Conservation (phyloP, 2,888 invertebrate species). For the Leptogaster cylindrica region DNA sequence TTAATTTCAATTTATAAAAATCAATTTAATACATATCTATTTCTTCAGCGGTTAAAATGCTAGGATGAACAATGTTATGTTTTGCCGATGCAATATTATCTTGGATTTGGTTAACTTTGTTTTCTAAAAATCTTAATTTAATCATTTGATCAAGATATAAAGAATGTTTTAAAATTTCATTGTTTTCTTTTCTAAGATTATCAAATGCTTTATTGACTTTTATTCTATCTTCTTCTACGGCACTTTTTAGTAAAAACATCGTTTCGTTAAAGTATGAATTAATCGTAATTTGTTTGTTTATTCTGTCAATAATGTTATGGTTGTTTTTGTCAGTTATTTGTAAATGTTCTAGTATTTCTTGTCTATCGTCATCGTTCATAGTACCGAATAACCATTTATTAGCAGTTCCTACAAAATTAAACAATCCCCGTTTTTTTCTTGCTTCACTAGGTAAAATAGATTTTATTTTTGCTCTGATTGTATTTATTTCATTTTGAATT, state of each 20-base stretch:
- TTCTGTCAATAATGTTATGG: slow-evolving; percentile 43
- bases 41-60: slow-evolving; percentile 43
- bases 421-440: slow-evolving; percentile 42
- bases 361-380: slow-evolving; percentile 41
- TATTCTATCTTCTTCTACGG: slow-evolving; percentile 42
- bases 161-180: slow-evolving; percentile 21
- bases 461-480: slow-evolving; percentile 43
- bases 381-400: slow-evolving; percentile 42
- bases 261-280: slow-evolving; percentile 45
- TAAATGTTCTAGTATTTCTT: slow-evolving; percentile 43
- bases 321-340: slow-evolving; percentile 40
- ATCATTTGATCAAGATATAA: slow-evolving; percentile 36
- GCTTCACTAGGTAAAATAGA: slow-evolving; percentile 35
- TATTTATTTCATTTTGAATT: slow-evolving; percentile 35
- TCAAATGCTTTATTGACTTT: slow-evolving; percentile 35
- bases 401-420: slow-evolving; percentile 44
- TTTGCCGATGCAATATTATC: slow-evolving; percentile 43
- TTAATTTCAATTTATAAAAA: slow-evolving; percentile 41
- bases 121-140: slow-evolving; percentile 42
- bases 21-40: slow-evolving; percentile 39
- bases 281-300: slow-evolving; percentile 45
- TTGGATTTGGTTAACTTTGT: slow-evolving; percentile 46
- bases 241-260: slow-evolving; percentile 41
- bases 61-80: slow-evolving; percentile 42
- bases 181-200: slow-evolving; percentile 6